These are phyloP conservation scores for Stegostoma tigrinum DNA, from an alignment of 2,113 vertebrate species.

Conservation along the genomic window DNA sequence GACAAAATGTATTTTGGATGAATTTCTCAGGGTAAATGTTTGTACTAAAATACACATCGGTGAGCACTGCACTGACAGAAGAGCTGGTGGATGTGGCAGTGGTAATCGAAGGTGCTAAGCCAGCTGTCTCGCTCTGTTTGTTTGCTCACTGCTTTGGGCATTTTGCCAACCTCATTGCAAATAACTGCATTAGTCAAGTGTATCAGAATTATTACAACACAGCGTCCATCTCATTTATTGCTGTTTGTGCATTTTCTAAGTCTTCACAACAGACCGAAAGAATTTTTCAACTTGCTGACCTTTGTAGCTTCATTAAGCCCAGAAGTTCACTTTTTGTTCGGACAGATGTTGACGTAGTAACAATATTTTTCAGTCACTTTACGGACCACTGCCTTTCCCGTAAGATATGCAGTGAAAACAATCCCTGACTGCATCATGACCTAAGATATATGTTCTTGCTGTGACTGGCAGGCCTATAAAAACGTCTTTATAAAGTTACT, in stretches of 20 bases:
- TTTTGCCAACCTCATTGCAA: constrained; percentile 68
- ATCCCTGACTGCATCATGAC: constrained; percentile 29
- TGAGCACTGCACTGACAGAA: constrained; percentile 48
- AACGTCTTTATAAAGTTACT: neutral
- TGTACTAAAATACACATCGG: constrained; percentile 39
- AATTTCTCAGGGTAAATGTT: constrained; percentile 42
- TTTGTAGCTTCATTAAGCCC: neutral
- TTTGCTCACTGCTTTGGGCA: constrained; percentile 68
- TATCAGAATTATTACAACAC: constrained; percentile 74
- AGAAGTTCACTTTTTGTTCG: constrained; percentile 26
- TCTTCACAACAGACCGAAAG: constrained; percentile 54
- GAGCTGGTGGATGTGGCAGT: constrained; percentile 47
- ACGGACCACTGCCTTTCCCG: neutral
- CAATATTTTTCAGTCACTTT: constrained; percentile 2
- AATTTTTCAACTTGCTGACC: constrained; percentile 41
- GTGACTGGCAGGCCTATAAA: neutral
- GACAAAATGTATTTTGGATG: constrained; percentile 51
- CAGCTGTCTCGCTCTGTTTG: constrained; percentile 58
- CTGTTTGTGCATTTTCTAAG: constrained; percentile 62
- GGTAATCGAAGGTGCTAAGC: constrained; percentile 51
- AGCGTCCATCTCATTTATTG: constrained; percentile 67
- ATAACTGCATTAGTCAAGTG: constrained; percentile 78
- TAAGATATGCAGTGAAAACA: neutral
- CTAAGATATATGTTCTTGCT: constrained; percentile 22
- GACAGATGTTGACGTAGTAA: neutral